Evolutionary conservation across 1,140 invertebrate genomes (phyloP).

Genomic region (Saccostrea glomerata): DNA sequence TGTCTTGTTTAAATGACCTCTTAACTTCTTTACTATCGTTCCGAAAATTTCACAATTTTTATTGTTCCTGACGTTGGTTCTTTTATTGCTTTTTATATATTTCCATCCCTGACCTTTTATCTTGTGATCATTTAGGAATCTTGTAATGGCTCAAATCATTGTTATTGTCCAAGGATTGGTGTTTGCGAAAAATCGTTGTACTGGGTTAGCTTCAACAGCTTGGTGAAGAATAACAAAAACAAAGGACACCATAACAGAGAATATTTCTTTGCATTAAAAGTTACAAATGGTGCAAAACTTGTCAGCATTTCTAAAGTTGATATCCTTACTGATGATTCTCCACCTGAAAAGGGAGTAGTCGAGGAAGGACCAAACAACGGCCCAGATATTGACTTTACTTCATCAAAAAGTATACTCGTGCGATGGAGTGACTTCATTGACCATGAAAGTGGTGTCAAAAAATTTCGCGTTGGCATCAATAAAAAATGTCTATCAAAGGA

Average conservation of each 20-base stretch:
- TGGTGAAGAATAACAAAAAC: constrained; percentile 52
- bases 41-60: no score
- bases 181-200: constrained; percentile 55
- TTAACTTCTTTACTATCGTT: no score
- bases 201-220: constrained; percentile 40
- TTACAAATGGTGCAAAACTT: constrained; percentile 58
- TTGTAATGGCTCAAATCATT: constrained; percentile 29
- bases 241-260: constrained; percentile 61
- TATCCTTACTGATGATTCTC: constrained; percentile 63
- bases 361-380: constrained; percentile 51
- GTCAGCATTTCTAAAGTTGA: constrained; percentile 48
- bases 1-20: no score
- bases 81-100: no score
- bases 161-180: constrained; percentile 65
- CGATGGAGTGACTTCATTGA: constrained; percentile 61
- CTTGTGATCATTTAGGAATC: not conserved
- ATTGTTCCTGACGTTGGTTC: no score
- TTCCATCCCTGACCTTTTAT: no score
- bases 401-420: constrained; percentile 37
- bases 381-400: constrained; percentile 61
- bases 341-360: constrained; percentile 60
- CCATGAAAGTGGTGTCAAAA: constrained; percentile 61
- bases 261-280: constrained; percentile 62
- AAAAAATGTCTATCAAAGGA: constrained; percentile 45
- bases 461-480: constrained; percentile 53